Conservation (phyloP, 2,797 vertebrate genomes). For the Morus bassanus region DNA sequence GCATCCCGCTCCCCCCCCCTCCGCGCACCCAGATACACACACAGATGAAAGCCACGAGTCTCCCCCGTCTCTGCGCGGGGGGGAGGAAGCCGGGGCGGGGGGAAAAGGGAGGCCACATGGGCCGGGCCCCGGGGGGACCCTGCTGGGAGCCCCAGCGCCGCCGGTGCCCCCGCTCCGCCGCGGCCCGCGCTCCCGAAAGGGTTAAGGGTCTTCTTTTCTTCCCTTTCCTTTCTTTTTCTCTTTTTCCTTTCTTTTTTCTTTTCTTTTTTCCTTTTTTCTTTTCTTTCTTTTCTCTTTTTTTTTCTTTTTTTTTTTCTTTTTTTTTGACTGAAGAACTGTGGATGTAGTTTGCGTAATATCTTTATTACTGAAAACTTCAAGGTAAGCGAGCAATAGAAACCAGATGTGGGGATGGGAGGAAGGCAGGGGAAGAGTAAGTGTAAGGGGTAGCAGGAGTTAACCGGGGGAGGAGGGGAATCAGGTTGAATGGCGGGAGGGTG, state of each 20-base stretch:
- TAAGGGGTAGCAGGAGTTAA: slow-evolving; percentile 61
- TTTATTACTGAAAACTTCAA: slow-evolving; percentile 79
- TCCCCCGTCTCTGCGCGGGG: not conserved
- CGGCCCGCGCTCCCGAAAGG: not conserved
- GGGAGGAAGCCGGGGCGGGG: not conserved
- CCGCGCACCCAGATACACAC: not conserved
- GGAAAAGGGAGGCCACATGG: not conserved
- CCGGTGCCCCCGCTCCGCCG: not conserved
- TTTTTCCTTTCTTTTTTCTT: not conserved
- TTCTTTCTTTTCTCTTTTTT: too few species aligned
- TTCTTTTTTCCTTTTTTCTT: too few species aligned
- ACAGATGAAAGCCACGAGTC: not conserved
- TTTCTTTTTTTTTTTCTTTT: not conserved
- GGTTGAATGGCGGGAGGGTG: not conserved
- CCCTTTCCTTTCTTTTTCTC: not conserved
- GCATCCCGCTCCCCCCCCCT: not conserved
- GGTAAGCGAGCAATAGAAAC: slow-evolving; percentile 75
- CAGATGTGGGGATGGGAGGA: slow-evolving; percentile 72
- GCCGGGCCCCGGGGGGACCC: not conserved
- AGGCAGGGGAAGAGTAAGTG: slow-evolving; percentile 9
- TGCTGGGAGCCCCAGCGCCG: not conserved
- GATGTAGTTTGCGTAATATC: slow-evolving; percentile 70
- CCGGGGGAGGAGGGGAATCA: slow-evolving; percentile 13
- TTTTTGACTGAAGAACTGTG: not conserved
- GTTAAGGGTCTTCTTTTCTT: not conserved